Conservation (phyloP, 2,888 invertebrate genomes). For the Limnephilus rhombicus region DNA sequence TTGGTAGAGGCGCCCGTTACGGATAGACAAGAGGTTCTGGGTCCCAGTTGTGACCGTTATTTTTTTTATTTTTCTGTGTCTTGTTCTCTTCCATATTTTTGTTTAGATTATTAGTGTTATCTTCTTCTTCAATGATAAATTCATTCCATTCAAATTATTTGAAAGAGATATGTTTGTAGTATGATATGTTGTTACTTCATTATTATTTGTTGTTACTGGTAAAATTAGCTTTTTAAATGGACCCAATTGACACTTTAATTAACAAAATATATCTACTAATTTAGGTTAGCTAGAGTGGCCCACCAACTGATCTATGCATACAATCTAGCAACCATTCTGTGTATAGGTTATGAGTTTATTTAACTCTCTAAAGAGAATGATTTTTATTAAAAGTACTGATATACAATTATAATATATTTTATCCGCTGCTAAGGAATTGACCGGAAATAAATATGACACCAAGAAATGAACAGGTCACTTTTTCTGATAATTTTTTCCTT, state of each 20-base stretch:
- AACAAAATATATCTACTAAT: background rate
- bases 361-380: background rate
- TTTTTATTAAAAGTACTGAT: background rate
- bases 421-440: conserved; percentile 58
- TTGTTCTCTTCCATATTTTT: no score
- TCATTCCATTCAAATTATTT: background rate
- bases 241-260: background rate
- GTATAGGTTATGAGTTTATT: background rate
- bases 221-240: background rate
- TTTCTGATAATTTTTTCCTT: background rate
- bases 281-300: background rate
- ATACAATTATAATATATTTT: conserved; percentile 45
- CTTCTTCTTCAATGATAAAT: no score
- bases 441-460: conserved; percentile 53
- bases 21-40: no score
- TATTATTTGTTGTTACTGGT: background rate
- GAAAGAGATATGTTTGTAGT: no score
- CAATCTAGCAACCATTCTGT: background rate
- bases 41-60: no score
- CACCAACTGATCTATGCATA: background rate
- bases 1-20: no score
- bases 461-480: conserved; percentile 65
- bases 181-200: background rate
- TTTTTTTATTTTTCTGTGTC: no score
- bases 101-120: no score